Conservation (phyloP, 1,140 invertebrate genomes). For the Pseudomyrmex pallidus region DNA sequence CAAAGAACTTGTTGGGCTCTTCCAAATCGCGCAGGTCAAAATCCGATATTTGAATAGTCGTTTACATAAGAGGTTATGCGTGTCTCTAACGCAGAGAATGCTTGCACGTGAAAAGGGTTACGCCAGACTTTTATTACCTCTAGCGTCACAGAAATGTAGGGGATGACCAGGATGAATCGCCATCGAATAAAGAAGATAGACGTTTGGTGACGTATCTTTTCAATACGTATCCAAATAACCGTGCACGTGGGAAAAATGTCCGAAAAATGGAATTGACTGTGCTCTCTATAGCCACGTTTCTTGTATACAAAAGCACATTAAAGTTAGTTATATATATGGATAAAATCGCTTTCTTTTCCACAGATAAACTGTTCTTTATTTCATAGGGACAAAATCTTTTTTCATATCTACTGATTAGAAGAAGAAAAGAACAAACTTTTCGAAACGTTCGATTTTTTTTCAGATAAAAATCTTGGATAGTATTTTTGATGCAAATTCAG, state of each 20-base stretch:
- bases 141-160: neutral
- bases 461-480: too few species aligned
- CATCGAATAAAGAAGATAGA: conserved; percentile 53
- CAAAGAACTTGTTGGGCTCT: conserved; percentile 46
- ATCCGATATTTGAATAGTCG: conserved; percentile 72
- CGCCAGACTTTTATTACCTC: conserved; percentile 57
- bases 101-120: conserved; percentile 71
- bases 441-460: neutral
- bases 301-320: neutral
- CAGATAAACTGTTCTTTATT: neutral
- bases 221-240: conserved; percentile 41
- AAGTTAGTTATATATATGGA: neutral
- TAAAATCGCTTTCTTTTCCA: neutral
- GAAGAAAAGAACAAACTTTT: neutral
- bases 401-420: neutral
- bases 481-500: too few species aligned
- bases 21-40: conserved; percentile 56
- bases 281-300: too few species aligned
- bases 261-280: conserved; percentile 6
- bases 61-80: conserved; percentile 75
- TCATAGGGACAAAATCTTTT: neutral
- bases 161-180: conserved; percentile 64
- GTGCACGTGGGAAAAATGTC: conserved; percentile 46
- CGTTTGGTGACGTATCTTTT: conserved; percentile 22
- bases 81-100: conserved; percentile 32